These are phyloP conservation scores for Anodontia alba DNA, from an alignment of 2,888 invertebrate genomes.

Conservation along the genomic window DNA sequence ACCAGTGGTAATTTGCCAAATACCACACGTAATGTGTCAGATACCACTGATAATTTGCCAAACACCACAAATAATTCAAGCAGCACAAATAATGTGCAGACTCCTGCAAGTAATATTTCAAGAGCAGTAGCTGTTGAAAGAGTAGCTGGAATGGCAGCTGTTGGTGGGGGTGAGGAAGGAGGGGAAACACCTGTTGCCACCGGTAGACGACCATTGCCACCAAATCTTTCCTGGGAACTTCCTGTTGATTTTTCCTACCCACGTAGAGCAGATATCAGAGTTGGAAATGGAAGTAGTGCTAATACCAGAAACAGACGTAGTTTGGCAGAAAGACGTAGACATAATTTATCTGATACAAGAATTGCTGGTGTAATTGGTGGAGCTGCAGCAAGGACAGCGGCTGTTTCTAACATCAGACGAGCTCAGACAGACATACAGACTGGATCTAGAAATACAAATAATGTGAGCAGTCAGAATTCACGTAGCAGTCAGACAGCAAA, in stretches of 20 bases:
- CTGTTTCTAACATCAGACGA: not conserved
- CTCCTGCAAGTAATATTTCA: not conserved
- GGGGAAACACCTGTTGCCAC: not conserved
- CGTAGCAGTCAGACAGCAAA: constrained; percentile 1
- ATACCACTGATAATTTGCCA: not conserved
- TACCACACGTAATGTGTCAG: not conserved
- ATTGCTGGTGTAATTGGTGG: constrained; percentile 54
- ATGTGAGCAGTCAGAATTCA: constrained; percentile 14
- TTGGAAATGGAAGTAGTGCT: constrained; percentile 41
- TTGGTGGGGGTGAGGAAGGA: constrained; percentile 16
- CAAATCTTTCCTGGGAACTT: constrained; percentile 55
- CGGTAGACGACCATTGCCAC: constrained; percentile 28
- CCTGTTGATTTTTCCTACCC: constrained; percentile 56
- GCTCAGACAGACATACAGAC: constrained; percentile 28
- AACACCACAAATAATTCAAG: not conserved
- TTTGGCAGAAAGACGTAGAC: constrained; percentile 66
- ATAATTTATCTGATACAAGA: constrained; percentile 72
- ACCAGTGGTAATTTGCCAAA: not conserved
- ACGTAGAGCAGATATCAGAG: constrained; percentile 40
- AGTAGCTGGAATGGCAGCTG: constrained; percentile 26
- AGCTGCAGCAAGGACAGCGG: constrained; percentile 19
- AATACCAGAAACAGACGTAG: constrained; percentile 43
- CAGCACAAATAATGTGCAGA: not conserved
- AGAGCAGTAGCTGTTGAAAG: constrained; percentile 33
- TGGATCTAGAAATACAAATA: constrained; percentile 40